These are phyloP conservation scores for Sipunculus nudus DNA, from an alignment of 2,888 invertebrate species.

Conservation along the genomic window DNA sequence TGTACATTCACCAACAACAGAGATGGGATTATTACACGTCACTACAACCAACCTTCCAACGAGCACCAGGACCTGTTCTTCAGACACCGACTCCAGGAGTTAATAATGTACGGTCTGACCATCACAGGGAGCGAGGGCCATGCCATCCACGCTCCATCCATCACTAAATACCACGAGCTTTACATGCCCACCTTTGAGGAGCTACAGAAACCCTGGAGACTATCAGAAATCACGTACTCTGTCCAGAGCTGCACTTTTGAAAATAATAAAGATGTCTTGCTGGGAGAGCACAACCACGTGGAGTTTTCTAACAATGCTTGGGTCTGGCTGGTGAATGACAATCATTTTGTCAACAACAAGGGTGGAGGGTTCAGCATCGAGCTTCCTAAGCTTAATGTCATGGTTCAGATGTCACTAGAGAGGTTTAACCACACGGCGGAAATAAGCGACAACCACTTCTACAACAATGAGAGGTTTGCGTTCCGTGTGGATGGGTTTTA, in stretches of 20 bases:
- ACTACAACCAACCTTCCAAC: slow-evolving; percentile 66
- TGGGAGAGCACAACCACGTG: slow-evolving; percentile 88
- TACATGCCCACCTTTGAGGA: slow-evolving; percentile 63
- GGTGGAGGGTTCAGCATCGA: slow-evolving; percentile 88
- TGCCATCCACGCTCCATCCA: slow-evolving; percentile 63
- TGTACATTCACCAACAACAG: slow-evolving; percentile 39
- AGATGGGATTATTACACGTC: slow-evolving; percentile 59
- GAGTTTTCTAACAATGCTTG: slow-evolving; percentile 96
- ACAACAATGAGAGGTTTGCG: slow-evolving; percentile 84
- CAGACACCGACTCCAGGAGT: slow-evolving; percentile 54
- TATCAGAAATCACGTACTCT: slow-evolving; percentile 90
- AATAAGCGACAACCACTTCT: slow-evolving; percentile 87
- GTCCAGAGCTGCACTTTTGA: slow-evolving; percentile 85
- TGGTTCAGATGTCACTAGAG: slow-evolving; percentile 29
- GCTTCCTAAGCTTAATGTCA: slow-evolving; percentile 86
- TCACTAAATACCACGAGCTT: slow-evolving; percentile 63
- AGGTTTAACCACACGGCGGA: slow-evolving; percentile 78
- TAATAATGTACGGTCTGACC: slow-evolving; percentile 47
- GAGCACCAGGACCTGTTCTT: slow-evolving; percentile 61
- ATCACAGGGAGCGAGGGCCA: slow-evolving; percentile 48
- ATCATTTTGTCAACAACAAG: slow-evolving; percentile 84
- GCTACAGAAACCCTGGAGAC: slow-evolving; percentile 70
- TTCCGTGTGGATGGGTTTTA: slow-evolving; percentile 93
- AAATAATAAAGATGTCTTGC: slow-evolving; percentile 84
- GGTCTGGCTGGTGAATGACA: slow-evolving; percentile 90